Evolutionary conservation across 2,797 vertebrate species (phyloP).

Genomic region (Euphonia xanthogaster): DNA sequence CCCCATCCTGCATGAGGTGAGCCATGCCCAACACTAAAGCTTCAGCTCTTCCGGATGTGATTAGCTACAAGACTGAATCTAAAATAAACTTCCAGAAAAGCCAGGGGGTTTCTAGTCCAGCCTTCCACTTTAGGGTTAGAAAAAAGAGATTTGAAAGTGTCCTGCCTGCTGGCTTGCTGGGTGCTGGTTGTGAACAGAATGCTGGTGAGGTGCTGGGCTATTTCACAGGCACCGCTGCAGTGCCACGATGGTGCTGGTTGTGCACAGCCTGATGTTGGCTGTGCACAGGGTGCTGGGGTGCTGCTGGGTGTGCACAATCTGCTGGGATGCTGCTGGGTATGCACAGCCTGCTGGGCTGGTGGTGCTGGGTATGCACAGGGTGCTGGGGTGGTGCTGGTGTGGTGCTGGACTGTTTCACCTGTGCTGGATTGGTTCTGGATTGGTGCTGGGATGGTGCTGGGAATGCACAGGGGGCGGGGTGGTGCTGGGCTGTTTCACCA

Average conservation of each 20-base stretch:
- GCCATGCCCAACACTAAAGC: not conserved
- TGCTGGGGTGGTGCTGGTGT: not conserved
- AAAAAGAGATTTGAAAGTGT: not conserved
- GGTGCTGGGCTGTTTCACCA: not conserved
- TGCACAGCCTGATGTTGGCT: not conserved
- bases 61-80: not conserved
- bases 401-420: not conserved
- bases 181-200: not conserved
- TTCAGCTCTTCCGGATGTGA: not conserved
- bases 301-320: too few relatives aligned
- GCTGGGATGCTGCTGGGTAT: not conserved
- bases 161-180: not conserved
- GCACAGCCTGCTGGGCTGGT: not conserved
- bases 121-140: not conserved
- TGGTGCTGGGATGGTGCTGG: not conserved
- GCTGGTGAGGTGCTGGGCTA: not conserved
- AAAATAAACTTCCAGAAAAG: not conserved
- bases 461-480: too few relatives aligned
- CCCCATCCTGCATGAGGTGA: not conserved
- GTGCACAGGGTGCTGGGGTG: not conserved
- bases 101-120: not conserved
- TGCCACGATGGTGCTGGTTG: not conserved
- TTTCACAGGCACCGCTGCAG: not conserved
- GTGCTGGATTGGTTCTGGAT: not conserved
- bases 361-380: too few relatives aligned